Evolutionary conservation across 2,888 invertebrate genomes (phyloP).

Genomic region (Erannis defoliaria): DNA sequence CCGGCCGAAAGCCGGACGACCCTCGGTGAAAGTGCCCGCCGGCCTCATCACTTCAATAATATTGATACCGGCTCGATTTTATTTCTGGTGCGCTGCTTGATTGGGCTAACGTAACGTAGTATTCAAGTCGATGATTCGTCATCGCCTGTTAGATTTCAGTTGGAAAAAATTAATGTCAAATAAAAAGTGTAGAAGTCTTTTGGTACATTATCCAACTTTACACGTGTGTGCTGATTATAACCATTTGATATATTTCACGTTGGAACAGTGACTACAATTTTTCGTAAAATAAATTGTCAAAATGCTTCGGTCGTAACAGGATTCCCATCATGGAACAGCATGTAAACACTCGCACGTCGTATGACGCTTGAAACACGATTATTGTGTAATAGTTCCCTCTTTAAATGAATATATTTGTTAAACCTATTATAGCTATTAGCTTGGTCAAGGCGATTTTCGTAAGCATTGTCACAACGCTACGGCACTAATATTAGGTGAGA

Average conservation of each 20-base stretch:
- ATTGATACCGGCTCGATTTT: conserved; percentile 47
- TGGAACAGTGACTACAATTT: neutral
- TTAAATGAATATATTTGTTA: conserved; percentile 78
- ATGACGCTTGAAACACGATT: conserved; percentile 66
- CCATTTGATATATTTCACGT: too few relatives aligned
- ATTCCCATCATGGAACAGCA: conserved; percentile 9
- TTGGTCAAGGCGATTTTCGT: conserved; percentile 80
- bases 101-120: conserved; percentile 6
- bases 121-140: neutral
- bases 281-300: neutral
- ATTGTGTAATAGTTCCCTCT: conserved; percentile 72
- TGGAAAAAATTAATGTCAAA: neutral
- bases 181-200: neutral
- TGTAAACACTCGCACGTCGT: conserved; percentile 51
- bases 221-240: neutral
- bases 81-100: conserved; percentile 38
- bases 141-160: neutral
- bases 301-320: neutral
- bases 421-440: conserved; percentile 74
- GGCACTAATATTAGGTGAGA: conserved; percentile 49
- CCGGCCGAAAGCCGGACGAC: conserved; percentile 73
- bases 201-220: neutral
- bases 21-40: conserved; percentile 80
- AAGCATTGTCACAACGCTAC: conserved; percentile 67
- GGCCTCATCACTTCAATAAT: conserved; percentile 58